Evolutionary conservation across 1,140 invertebrate genomes (phyloP), one percentile per base, ranked within the genome.

Genomic region (Brachionus paranguensis): DNA sequence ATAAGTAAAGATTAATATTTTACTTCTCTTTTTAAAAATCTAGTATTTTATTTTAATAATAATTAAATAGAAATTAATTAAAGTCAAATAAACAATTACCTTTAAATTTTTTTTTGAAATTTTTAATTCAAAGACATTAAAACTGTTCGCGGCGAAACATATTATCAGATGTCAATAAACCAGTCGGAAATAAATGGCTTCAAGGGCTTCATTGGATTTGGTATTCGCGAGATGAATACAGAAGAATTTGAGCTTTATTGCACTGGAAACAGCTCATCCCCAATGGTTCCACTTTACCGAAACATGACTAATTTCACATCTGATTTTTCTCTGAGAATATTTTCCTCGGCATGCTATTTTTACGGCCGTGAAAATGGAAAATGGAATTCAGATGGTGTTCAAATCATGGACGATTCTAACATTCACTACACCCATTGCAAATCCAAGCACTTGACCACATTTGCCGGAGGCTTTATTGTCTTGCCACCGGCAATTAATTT

Each of bases 401-500:
- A 17, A 8, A 64, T 83, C 20, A 83, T 85, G 14, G 47, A 33
- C 0, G 68, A 85, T 33, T 88, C 88, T 37, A 85, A 78, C 41
- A 55, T 72, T 3, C 29, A 50, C 1, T 20, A 37, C 7, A 86
- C 87, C 0, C 84, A 86, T 1, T 90, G 89, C 84, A 53, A 84
- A 5, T 89, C 88, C 84, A 88, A 68, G 68, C 89, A 90, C 84
- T 84, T 90, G 84, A 90, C 90, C 10, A 87, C 86, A 33, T 91
- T 90, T 85, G 87, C 87, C n/a, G 87, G 88, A 12, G 88, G 89
- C 11, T 89, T 88, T 86, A 85, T 88, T 0, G 88, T 90, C 3
- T 87, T 87, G 11, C 89, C 89, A 3, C 90, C 90, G 79, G 86
- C 86, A n/a, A 88, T 90, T 11, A 88, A 90, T 86, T 90, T 88